These are phyloP conservation scores for Hyles euphorbiae DNA, from an alignment of 1,140 invertebrate species.

Conservation along the genomic window DNA sequence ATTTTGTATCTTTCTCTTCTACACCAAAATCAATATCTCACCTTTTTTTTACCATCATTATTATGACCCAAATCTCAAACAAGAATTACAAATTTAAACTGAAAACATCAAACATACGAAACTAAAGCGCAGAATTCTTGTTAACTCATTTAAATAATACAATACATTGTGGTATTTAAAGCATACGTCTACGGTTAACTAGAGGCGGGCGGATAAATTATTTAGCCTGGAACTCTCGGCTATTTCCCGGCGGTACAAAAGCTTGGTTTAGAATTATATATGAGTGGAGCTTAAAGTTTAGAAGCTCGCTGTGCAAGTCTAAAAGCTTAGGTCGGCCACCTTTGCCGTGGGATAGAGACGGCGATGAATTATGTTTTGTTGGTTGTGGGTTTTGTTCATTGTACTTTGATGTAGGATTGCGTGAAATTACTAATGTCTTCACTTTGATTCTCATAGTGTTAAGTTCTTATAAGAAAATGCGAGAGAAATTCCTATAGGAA, in stretches of 20 bases:
- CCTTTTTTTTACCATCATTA: no score
- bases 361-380: not conserved
- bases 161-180: constrained; percentile 25
- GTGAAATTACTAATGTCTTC: no score
- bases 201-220: constrained; percentile 49
- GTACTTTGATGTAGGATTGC: no score
- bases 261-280: constrained; percentile 72
- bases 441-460: no score
- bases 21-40: no score
- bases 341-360: constrained; percentile 33
- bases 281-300: constrained; percentile 73
- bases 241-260: constrained; percentile 71
- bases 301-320: constrained; percentile 71
- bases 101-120: no score
- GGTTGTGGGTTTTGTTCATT: no score
- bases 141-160: constrained; percentile 4
- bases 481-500: no score
- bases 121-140: constrained; percentile 1
- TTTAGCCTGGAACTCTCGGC: constrained; percentile 65
- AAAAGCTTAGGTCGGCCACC: constrained; percentile 58
- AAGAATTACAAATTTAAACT: no score
- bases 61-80: no score
- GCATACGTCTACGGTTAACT: constrained; percentile 34
- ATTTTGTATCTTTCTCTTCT: no score
- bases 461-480: no score